A percentile compares a stretch with the other conserved stretches of the same genome.
These are phyloP conservation scores for Oreochromis spilurus DNA, from an alignment of 2,113 vertebrate genomes.

Conservation along the genomic window DNA sequence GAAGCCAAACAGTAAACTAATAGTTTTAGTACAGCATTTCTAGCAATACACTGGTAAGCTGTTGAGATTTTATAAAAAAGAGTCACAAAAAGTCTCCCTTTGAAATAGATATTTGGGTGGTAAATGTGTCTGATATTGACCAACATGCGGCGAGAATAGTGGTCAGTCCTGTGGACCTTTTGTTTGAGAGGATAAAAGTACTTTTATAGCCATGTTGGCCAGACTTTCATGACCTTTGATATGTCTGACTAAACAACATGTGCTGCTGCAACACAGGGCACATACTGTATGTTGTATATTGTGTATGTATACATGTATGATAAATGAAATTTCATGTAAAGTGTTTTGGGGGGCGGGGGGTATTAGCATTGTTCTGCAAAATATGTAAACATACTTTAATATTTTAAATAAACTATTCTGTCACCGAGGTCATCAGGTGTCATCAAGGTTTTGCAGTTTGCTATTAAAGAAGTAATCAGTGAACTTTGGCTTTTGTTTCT, in stretches of 20 bases:
- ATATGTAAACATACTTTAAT: not conserved
- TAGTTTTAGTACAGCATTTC: not conserved
- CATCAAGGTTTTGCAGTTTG: no score
- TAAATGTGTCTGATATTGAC: not conserved
- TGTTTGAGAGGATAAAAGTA: not conserved
- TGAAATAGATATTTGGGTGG: not conserved
- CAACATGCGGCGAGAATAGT: not conserved
- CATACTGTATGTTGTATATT: not conserved
- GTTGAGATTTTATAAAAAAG: not conserved
- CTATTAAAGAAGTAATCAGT: no score
- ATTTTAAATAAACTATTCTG: not conserved
- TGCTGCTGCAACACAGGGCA: not conserved
- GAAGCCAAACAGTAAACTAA: not conserved
- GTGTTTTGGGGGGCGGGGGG: not conserved
- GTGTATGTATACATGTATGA: not conserved
- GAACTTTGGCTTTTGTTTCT: no score
- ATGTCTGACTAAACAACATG: not conserved
- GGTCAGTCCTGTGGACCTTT: not conserved
- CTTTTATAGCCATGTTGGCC: not conserved
- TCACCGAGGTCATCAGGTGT: not conserved
- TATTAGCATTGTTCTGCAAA: not conserved
- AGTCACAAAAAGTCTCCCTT: not conserved
- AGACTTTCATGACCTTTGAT: not conserved
- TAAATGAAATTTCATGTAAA: not conserved
- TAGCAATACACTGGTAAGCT: not conserved